A percentile compares a stretch with the other conserved stretches of the same genome.
Evolutionary conservation across 1,140 invertebrate genomes (phyloP).

Genomic region (Drosophila sproati): DNA sequence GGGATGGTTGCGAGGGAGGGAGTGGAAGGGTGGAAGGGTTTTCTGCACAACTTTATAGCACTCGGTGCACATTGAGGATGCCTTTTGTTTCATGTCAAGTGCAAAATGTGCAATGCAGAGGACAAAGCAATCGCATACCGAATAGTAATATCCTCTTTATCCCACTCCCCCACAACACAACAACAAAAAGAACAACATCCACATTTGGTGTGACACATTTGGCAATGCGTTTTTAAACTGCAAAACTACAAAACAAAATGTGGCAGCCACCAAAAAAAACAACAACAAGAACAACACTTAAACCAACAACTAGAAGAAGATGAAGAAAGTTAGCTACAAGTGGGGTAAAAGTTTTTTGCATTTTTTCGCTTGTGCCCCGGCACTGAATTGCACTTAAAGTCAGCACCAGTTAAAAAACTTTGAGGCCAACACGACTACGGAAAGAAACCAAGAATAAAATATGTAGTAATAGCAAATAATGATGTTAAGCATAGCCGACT

Average conservation of each 20-base stretch:
- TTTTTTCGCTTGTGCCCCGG: conserved; percentile 69
- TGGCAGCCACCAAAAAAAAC: conserved; percentile 73
- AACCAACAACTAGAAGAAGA: conserved; percentile 20
- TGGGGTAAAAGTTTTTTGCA: conserved; percentile 68
- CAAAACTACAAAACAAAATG: conserved; percentile 77
- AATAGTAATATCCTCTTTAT: conserved; percentile 9
- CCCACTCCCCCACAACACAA: background rate
- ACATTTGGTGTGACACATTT: conserved; percentile 77
- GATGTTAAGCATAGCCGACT: background rate
- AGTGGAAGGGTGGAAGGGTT: background rate
- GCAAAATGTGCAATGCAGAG: conserved; percentile 77
- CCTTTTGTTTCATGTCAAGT: conserved; percentile 70
- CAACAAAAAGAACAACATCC: conserved; percentile 50
- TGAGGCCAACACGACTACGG: conserved; percentile 47
- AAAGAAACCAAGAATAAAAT: conserved; percentile 29
- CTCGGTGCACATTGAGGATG: conserved; percentile 9
- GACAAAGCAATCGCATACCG: conserved; percentile 66
- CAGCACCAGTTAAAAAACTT: conserved; percentile 79
- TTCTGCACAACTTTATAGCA: background rate
- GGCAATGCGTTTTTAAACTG: conserved; percentile 82
- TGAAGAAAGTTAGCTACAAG: conserved; percentile 55
- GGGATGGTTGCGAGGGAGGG: background rate
- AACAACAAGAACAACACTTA: conserved; percentile 27
- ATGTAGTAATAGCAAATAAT: background rate
- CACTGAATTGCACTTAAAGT: conserved; percentile 83